Conservation (phyloP, 2,113 vertebrate genomes). For the Callospermophilus lateralis region DNA sequence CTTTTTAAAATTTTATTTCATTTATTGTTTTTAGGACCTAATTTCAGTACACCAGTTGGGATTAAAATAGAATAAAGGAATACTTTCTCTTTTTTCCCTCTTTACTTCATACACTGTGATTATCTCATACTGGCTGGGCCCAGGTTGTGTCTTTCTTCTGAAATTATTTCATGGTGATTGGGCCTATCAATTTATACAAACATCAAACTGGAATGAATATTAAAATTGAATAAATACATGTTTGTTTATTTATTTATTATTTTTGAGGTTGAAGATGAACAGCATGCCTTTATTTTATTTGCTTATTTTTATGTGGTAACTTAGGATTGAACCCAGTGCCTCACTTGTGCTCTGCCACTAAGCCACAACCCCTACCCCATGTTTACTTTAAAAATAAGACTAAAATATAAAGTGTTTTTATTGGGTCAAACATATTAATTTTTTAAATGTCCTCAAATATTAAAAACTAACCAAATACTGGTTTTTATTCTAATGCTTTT, state of each 20-base stretch:
- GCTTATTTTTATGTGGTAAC: too few species aligned
- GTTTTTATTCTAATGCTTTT: slow-evolving; percentile 57
- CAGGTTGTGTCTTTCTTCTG: slow-evolving; percentile 43
- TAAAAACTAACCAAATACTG: slow-evolving; percentile 53
- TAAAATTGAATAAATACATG: slow-evolving; percentile 64
- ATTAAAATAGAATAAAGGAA: slow-evolving; percentile 50
- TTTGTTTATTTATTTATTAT: neutral
- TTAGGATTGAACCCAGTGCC: too few species aligned
- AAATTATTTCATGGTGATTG: neutral
- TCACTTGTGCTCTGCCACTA: too few species aligned
- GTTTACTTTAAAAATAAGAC: slow-evolving; percentile 46
- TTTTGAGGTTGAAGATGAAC: too few species aligned
- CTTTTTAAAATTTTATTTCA: too few species aligned
- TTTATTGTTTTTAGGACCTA: neutral
- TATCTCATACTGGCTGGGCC: slow-evolving; percentile 68
- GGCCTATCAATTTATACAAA: slow-evolving; percentile 49
- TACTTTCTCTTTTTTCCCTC: slow-evolving; percentile 54
- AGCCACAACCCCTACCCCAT: too few species aligned
- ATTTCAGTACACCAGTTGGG: neutral
- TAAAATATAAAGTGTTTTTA: slow-evolving; percentile 54
- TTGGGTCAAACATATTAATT: slow-evolving; percentile 65
- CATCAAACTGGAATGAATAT: slow-evolving; percentile 73
- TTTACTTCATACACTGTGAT: slow-evolving; percentile 54
- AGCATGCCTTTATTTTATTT: too few species aligned
- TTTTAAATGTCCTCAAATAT: slow-evolving; percentile 70